Evolutionary conservation across 1,140 invertebrate genomes (phyloP).

Genomic region (Orius insidiosus): DNA sequence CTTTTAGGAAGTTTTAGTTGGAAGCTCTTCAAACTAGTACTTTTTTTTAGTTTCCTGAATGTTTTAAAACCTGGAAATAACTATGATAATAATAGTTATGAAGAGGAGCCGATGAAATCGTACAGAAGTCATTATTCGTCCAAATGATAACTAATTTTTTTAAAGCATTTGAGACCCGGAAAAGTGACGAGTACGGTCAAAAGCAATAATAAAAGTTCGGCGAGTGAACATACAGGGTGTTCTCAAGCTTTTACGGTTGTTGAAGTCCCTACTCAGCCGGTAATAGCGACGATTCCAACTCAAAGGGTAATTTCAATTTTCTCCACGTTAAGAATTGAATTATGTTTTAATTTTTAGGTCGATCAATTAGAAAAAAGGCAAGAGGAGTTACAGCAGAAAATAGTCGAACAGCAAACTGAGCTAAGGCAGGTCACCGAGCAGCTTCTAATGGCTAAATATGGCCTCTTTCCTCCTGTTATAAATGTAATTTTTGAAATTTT

Average conservation of each 20-base stretch:
- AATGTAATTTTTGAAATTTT: conserved; percentile 29
- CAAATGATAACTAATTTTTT: conserved; percentile 2
- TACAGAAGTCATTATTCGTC: conserved; percentile 18
- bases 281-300: conserved; percentile 27
- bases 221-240: conserved; percentile 10
- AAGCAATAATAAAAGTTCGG: conserved; percentile 6
- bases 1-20: no score
- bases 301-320: conserved; percentile 24
- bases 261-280: conserved; percentile 39
- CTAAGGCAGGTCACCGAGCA: conserved; percentile 66
- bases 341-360: conserved; percentile 4
- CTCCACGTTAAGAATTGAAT: neutral
- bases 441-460: conserved; percentile 62
- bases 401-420: conserved; percentile 72
- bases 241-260: conserved; percentile 34
- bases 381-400: conserved; percentile 65
- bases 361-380: conserved; percentile 67
- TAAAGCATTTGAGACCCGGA: conserved; percentile 6
- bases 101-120: neutral
- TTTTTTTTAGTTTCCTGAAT: no score
- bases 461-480: conserved; percentile 45
- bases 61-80: conserved; percentile 24
- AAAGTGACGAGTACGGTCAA: conserved; percentile 13
- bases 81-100: neutral
- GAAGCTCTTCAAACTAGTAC: no score